Conservation (phyloP, 92 coral and sea anemone species). For the Zoanthus solanderi region DNA sequence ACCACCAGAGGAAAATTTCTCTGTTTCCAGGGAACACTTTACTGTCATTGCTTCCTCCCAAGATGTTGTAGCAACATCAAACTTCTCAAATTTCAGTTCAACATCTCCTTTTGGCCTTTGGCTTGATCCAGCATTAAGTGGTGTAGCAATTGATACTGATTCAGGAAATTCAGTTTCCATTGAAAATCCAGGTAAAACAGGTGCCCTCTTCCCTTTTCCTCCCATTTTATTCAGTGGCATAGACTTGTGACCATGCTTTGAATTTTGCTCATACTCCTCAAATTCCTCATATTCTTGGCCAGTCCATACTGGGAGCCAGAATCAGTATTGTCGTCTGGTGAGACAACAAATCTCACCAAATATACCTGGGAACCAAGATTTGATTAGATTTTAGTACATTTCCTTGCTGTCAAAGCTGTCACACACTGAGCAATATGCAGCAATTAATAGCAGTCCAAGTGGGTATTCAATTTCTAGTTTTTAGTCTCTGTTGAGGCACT, state of each 20-base stretch:
- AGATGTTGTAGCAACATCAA: not conserved
- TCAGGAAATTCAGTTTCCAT: constrained; percentile 28
- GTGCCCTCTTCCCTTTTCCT: constrained; percentile 38
- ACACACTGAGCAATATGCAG: constrained; percentile 5
- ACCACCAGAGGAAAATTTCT: constrained; percentile 60
- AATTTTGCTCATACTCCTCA: constrained; percentile 9
- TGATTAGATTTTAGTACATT: constrained; percentile 19
- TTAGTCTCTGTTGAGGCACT: not conserved
- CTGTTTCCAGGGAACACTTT: constrained; percentile 35
- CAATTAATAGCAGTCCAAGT: constrained; percentile 7
- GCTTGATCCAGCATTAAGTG: constrained; percentile 43
- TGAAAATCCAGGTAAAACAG: constrained; percentile 10
- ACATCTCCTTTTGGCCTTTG: constrained; percentile 37
- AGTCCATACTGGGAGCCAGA: constrained; percentile 21
- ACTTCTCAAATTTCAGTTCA: not conserved
- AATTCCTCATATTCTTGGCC: constrained; percentile 28
- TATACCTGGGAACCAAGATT: constrained; percentile 46
- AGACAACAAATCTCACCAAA: constrained; percentile 55
- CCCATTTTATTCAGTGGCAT: constrained; percentile 12
- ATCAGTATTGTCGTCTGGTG: constrained; percentile 20
- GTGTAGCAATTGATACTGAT: constrained; percentile 45
- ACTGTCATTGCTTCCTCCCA: not conserved
- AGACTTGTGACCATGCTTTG: constrained; percentile 7
- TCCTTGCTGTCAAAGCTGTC: constrained; percentile 15
- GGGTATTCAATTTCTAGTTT: constrained; percentile 13